Evolutionary conservation across 2,888 invertebrate genomes (phyloP).

Genomic region (Spilarctia lutea): DNA sequence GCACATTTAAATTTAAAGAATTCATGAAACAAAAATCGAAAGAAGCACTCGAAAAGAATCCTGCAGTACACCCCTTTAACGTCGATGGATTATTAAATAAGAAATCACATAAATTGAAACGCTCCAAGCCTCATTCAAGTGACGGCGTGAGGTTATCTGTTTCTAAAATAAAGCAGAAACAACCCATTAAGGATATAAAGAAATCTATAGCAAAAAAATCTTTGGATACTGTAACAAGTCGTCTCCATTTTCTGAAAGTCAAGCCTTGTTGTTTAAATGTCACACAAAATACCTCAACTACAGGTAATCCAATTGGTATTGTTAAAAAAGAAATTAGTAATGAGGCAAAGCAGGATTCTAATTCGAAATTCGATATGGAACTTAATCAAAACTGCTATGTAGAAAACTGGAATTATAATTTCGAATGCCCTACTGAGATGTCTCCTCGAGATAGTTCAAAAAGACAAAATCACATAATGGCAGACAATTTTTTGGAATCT

Average conservation of each 20-base stretch:
- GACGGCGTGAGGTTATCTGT: constrained; percentile 1
- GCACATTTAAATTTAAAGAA: constrained; percentile 57
- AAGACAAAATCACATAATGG: background rate
- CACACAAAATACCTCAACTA: background rate
- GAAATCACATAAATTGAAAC: constrained; percentile 10
- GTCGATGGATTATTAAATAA: background rate
- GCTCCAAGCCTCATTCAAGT: constrained; percentile 8
- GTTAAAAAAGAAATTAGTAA: background rate
- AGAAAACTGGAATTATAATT: constrained; percentile 8
- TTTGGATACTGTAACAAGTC: background rate
- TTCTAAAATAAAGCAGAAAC: constrained; percentile 8
- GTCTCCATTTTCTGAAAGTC: background rate
- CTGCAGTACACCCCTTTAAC: constrained; percentile 14
- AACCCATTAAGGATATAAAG: background rate
- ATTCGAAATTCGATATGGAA: background rate
- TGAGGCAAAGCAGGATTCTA: background rate
- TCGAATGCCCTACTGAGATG: background rate
- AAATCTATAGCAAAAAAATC: background rate
- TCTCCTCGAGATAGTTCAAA: background rate
- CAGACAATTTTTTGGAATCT: background rate
- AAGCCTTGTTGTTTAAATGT: constrained; percentile 3
- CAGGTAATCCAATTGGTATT: background rate
- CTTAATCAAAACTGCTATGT: constrained; percentile 2
- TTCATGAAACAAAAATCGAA: constrained; percentile 47
- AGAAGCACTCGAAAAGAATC: constrained; percentile 41